Base-by-base conservation (phyloP, 2,888 invertebrate genomes). In the Steromphala cineraria region DNA sequence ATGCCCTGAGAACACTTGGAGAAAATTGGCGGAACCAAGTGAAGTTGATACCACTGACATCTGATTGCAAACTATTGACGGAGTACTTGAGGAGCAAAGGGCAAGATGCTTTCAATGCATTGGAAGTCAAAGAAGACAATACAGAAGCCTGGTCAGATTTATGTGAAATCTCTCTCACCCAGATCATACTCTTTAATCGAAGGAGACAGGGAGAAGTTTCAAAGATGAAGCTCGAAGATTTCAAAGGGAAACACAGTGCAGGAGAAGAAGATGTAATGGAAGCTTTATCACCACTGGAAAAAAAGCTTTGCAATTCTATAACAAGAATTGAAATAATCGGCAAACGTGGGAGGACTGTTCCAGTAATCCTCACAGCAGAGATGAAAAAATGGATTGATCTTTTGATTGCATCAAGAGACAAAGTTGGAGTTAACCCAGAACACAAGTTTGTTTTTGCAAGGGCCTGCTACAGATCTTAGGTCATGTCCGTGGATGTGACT, bases 381-480 rank as follows among this genome's bases (percentile, higher is more conserved):
- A 36, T 56, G 19, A 17, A 52, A 17, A 55, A 56, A 53, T 79
- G 53, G 53, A 5, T 75, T 7, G 28, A n/a, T 10, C n/a, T 17
- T 13, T 40, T 80, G n/a, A 3, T 75, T 13, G 28, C 40, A 52
- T n/a, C 21, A 1, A 55, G 80, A 3, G 0, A 75, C 13, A 0
- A n/a, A 4, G 80, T 62, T 8, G 75, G 80, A 46, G 62, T 80
- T 2, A 0, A 71, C 10, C 24, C 28, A 7, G 55, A 31, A 10
- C 75, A 80, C 62, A 19, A 17, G 3, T 80, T 24, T 28, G 53
- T 80, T 15, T 80, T 80, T 53, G 67, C 77, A 21, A 62, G 80
- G 53, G 7, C 52, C 0, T 19, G 53, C n/a, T 40, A 46, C 2
- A 15, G 19, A 10, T 77, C 77, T 46, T 76, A 53, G 56, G 80